Evolutionary conservation across 2,797 vertebrate species (phyloP).

Genomic region (Hirundo rustica): DNA sequence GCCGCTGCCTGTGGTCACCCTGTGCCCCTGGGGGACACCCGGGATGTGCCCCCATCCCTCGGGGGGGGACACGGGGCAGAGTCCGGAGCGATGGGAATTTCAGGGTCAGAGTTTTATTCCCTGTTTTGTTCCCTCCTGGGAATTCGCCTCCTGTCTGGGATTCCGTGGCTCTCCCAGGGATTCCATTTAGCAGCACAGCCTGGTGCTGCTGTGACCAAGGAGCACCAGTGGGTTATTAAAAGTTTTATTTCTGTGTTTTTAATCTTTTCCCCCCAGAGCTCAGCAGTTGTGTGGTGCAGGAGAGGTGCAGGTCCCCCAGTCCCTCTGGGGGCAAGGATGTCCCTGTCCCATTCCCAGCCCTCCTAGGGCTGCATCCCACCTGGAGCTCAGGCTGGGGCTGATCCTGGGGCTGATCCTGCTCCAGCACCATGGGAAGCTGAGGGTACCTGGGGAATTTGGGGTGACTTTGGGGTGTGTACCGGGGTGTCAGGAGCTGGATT

Average conservation of each 20-base stretch:
- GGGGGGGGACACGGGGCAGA: too few relatives aligned
- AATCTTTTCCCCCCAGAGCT: fast-evolving
- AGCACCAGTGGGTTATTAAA: too few relatives aligned
- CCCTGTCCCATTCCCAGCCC: neutral
- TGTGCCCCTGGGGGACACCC: neutral
- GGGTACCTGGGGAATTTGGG: neutral
- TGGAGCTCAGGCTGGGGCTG: neutral
- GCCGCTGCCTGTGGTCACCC: fast-evolving
- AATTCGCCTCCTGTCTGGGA: fast-evolving
- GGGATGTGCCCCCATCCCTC: neutral
- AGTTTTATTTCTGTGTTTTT: neutral
- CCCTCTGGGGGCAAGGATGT: fast-evolving
- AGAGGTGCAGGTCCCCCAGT: neutral
- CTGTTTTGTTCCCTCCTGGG: neutral
- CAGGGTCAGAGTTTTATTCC: neutral
- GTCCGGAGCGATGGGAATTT: fast-evolving
- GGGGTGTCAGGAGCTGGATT: neutral
- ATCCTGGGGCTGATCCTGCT: neutral
- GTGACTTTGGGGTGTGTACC: neutral
- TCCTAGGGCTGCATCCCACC: neutral
- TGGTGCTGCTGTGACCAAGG: neutral
- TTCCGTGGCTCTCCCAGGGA: neutral
- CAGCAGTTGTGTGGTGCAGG: neutral
- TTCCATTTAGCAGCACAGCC: neutral
- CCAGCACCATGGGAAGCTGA: neutral